Evolutionary conservation across 2,888 invertebrate genomes (phyloP), one percentile per base, ranked within the genome.

Genomic region (Lasioglossum lativentre): DNA sequence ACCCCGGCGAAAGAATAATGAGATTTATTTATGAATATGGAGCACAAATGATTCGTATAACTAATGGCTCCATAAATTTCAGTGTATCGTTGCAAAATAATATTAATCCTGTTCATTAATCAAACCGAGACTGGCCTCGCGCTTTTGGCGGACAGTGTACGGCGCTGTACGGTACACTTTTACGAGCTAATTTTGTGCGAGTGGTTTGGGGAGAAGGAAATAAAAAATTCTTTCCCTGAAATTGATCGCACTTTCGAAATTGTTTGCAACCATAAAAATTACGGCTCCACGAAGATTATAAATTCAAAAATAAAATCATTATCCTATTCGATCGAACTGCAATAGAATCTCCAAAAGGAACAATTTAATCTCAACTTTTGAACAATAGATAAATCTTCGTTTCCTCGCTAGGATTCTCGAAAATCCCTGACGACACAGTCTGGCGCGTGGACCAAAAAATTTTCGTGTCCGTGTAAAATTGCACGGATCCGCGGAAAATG

Each of bases 21-120:
- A 34, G 34, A 68, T 34, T 68, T 68, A 34, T 38, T 68, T 68
- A 38, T 34, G 66, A 68, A 68, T 38, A 68, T 68, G 34, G 23
- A 34, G 3, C 34, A 38, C 23, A 38, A 68, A 68, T 68, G 34
- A 68, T 68, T 23, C 66, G 34, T 4, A 10, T 68, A 34, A 68
- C 30, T 38, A 68, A 68, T 68, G 34, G 34, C 19, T 10, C 66
- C 23, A 68, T 68, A 38, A 68, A 68, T 68, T 68, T 34, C 4
- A 23, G 34, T 4, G 34, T 38, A 63, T 68, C 66, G 23, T 38
- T 34, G 34, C 34, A 38, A 34, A 68, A 68, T 30, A 68, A 68
- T 68, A 68, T 68, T 38, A 68, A 34, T 68, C 23, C 34, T 1
- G 23, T 23, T 68, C 19, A 38, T 68, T 68, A 68, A 68, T 68